A percentile compares a stretch with the other conserved stretches of the same genome.
These are phyloP conservation scores for Hypercompe scribonia DNA, from an alignment of 2,888 invertebrate species.

Conservation along the genomic window DNA sequence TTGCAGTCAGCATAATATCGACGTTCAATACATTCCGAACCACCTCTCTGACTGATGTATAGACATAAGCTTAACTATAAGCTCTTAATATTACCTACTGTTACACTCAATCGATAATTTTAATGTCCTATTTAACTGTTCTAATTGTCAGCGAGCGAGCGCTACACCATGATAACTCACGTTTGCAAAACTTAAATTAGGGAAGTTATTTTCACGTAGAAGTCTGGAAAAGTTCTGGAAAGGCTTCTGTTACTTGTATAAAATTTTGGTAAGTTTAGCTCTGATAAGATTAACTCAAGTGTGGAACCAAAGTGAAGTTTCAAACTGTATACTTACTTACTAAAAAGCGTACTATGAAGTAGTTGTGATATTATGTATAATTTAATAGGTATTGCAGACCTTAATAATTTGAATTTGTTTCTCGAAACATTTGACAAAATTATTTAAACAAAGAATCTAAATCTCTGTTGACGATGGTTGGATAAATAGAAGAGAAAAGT, in stretches of 20 bases:
- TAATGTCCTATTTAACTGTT: not conserved
- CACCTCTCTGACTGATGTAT: too few relatives aligned
- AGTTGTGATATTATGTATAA: too few relatives aligned
- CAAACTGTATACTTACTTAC: not conserved
- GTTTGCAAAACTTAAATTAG: not conserved
- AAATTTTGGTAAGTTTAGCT: not conserved
- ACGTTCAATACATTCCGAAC: too few relatives aligned
- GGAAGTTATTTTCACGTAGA: not conserved
- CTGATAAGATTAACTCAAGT: not conserved
- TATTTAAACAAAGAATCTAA: too few relatives aligned
- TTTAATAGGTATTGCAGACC: too few relatives aligned
- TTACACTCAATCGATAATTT: not conserved
- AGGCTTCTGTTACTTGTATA: not conserved
- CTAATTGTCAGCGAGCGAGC: not conserved
- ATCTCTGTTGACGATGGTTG: too few relatives aligned
- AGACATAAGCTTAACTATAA: too few relatives aligned
- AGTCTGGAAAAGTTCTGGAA: not conserved
- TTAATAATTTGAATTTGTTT: not conserved
- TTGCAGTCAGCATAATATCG: too few relatives aligned
- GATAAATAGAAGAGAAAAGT: too few relatives aligned
- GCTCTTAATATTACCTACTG: not conserved
- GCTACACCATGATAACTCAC: not conserved
- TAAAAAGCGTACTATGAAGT: not conserved
- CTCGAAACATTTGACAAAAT: not conserved
- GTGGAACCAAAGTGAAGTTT: not conserved